Evolutionary conservation across 2,888 invertebrate genomes (phyloP).

Genomic region (Parnassius glacialis): DNA sequence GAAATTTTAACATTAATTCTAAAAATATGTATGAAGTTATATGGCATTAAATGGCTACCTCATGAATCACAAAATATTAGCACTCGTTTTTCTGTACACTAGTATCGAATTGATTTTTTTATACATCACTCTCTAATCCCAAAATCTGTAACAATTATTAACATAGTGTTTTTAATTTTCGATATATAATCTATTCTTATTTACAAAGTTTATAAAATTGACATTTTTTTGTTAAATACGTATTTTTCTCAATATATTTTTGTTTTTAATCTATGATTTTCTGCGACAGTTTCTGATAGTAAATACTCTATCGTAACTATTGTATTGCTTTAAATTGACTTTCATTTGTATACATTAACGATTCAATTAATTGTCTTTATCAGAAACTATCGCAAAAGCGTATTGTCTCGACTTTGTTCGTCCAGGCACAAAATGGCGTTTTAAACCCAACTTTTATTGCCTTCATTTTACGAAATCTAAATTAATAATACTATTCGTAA

Average conservation of each 20-base stretch:
- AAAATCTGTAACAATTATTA: slow-evolving; percentile 69
- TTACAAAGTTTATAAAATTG: slow-evolving; percentile 76
- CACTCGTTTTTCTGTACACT: slow-evolving; percentile 59
- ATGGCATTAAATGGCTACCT: slow-evolving; percentile 80
- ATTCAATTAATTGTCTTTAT: slow-evolving; percentile 27
- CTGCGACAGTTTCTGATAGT: slow-evolving; percentile 51
- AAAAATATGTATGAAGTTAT: slow-evolving; percentile 41
- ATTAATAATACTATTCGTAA: slow-evolving; percentile 81
- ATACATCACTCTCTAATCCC: slow-evolving; percentile 58
- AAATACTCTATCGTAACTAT: background rate
- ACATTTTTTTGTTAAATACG: slow-evolving; percentile 62
- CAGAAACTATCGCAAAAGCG: slow-evolving; percentile 51
- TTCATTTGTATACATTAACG: background rate
- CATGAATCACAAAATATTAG: slow-evolving; percentile 72
- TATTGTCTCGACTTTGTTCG: slow-evolving; percentile 67
- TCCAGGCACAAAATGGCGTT: slow-evolving; percentile 76
- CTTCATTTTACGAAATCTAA: slow-evolving; percentile 74
- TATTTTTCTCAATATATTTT: slow-evolving; percentile 50
- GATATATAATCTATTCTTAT: slow-evolving; percentile 69
- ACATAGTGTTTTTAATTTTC: slow-evolving; percentile 57
- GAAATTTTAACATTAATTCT: slow-evolving; percentile 31
- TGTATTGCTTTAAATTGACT: slow-evolving; percentile 2
- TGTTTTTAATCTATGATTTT: slow-evolving; percentile 42
- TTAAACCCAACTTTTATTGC: slow-evolving; percentile 74
- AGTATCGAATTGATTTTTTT: slow-evolving; percentile 51